phyloP scores from a whole-genome alignment of 2,888 invertebrate species.

The Diaperis boleti region DNA sequence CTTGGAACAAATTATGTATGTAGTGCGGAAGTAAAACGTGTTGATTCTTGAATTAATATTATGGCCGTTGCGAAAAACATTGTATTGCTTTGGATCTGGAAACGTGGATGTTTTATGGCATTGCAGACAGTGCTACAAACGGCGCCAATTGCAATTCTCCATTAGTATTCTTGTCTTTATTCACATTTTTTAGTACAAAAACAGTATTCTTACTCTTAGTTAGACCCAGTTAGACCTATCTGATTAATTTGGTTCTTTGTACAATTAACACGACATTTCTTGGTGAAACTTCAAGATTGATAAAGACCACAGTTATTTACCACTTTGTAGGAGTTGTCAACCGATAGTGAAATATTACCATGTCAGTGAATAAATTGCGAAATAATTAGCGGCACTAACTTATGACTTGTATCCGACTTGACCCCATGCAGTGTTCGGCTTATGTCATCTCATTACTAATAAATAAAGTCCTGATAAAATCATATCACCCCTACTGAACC shows the following conservation, averaged over 20 bases:
- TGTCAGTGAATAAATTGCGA: conserved; percentile 8
- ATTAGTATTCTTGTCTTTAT: conserved; percentile 21
- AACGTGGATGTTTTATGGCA: conserved; percentile 7
- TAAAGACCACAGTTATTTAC: background rate
- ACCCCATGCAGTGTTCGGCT: conserved; percentile 13
- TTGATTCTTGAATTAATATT: conserved; percentile 4
- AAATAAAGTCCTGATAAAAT: conserved; percentile 9
- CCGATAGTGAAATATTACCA: conserved; percentile 6
- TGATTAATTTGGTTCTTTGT: background rate
- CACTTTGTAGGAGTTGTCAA: conserved; percentile 6
- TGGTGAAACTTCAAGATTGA: background rate
- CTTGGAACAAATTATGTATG: background rate
- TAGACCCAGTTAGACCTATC: no score
- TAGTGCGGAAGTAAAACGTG: conserved; percentile 1
- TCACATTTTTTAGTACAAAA: conserved; percentile 1
- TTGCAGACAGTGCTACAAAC: background rate
- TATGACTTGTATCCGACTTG: conserved; percentile 11
- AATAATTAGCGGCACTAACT: conserved; percentile 4
- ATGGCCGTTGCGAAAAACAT: conserved; percentile 18
- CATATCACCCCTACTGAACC: conserved; percentile 1
- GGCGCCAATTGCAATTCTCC: conserved; percentile 15
- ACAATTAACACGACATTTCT: background rate
- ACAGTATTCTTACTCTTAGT: background rate
- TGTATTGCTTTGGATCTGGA: conserved; percentile 4
- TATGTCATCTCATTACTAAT: conserved; percentile 13